Evolutionary conservation across 2,797 vertebrate species (phyloP), one percentile per base, ranked within the genome.

Genomic region (Gymnothorax reevesii): DNA sequence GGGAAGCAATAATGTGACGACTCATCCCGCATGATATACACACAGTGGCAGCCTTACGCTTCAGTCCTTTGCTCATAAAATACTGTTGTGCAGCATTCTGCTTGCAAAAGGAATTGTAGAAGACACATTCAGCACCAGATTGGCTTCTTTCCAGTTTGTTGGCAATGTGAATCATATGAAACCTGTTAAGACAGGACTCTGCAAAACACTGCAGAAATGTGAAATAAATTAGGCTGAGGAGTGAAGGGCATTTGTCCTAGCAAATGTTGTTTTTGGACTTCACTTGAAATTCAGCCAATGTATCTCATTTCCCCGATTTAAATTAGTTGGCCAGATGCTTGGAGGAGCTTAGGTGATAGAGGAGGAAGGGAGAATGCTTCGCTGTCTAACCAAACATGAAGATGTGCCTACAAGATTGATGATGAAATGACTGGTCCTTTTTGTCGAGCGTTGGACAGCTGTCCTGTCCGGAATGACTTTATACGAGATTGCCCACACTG

Each of bases 121-220:
- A 15, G 22, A 75, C 82, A 7, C 71, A 10, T 73, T 87, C 59
- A 84, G 59, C 55, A 64, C 25, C 8, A 13, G 22, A 22, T 3
- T 22, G 85, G 86, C 69, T 12, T 64, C 22, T n/a, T 59, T 77
- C 83, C 71, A 64, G 59, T 82, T 52, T 52, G 12, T 83, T 85
- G 55, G 83, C 82, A 73, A 71, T 73, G 54, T 7, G 12, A 86
- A 42, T 83, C 86, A 82, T 73, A 82, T 85, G 8, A 83, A 84
- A 88, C 57, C 83, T 84, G 49, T 86, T 88, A 90, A 87, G 79
- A 42, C 69, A 27, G 42, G 80, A 15, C 79, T 82, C 52, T 57
- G 71, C 73, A 87, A 79, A 82, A 59, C 57, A 82, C 20, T 71
- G 33, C 84, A 69, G 60, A 86, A 54, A 7, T 66, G 33, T 22